Conservation (phyloP, 2,888 invertebrate species). For the Marronus borbonicus region DNA sequence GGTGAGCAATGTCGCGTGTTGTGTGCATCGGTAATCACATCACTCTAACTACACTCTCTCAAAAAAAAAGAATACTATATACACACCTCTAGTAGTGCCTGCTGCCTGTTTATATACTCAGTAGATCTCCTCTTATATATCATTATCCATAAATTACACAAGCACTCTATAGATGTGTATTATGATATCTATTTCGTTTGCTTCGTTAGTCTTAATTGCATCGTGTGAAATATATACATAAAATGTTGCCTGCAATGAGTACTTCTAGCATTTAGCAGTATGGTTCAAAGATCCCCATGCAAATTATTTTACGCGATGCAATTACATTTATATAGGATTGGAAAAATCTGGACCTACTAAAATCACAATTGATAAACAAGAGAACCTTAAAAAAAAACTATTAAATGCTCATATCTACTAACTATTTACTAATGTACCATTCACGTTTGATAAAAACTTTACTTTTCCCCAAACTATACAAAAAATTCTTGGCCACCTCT, state of each 20-base stretch:
- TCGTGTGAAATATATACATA: not conserved
- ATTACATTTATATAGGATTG: slow-evolving; percentile 4
- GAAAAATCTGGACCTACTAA: slow-evolving; percentile 10
- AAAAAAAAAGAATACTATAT: slow-evolving; percentile 57
- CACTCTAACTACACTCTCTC: slow-evolving; percentile 74
- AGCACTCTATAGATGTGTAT: slow-evolving; percentile 70
- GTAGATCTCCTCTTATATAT: slow-evolving; percentile 40
- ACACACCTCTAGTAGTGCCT: slow-evolving; percentile 71
- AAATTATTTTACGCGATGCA: slow-evolving; percentile 21
- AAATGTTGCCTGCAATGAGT: not conserved
- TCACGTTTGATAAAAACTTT: too few relatives aligned
- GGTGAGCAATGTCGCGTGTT: slow-evolving; percentile 96
- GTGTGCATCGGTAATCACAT: slow-evolving; percentile 94
- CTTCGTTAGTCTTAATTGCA: slow-evolving; percentile 28
- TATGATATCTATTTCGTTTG: slow-evolving; percentile 35
- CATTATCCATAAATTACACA: slow-evolving; percentile 46
- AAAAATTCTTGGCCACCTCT: not conserved
- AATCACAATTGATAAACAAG: not conserved
- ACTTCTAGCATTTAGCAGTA: not conserved
- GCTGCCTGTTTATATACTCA: slow-evolving; percentile 59
- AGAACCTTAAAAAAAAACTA: not conserved
- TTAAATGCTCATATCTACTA: too few relatives aligned
- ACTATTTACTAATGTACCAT: too few relatives aligned
- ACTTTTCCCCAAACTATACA: not conserved
- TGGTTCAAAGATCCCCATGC: not conserved